Conservation (phyloP, 2,888 invertebrate genomes). For the Cephonodes hylas region DNA sequence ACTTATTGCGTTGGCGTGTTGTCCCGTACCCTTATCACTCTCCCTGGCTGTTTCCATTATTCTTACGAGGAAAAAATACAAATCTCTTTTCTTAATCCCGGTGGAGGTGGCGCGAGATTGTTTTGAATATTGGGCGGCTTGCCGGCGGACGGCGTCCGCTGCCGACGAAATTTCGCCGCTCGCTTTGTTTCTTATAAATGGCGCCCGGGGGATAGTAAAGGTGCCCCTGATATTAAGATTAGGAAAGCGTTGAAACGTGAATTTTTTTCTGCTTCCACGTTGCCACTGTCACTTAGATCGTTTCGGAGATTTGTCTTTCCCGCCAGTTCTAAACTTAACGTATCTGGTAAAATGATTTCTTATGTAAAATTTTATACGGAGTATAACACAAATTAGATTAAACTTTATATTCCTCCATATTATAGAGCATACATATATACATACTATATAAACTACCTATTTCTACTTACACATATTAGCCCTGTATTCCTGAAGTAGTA, state of each 20-base stretch:
- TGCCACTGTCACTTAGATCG: constrained; percentile 5
- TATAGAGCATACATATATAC: no score
- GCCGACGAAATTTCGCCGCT: constrained; percentile 36
- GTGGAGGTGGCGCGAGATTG: constrained; percentile 41
- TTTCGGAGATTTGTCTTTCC: not conserved
- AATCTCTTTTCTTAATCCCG: constrained; percentile 53
- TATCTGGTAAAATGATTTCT: no score
- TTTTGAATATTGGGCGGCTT: constrained; percentile 52
- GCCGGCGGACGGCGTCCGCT: constrained; percentile 23
- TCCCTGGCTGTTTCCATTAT: constrained; percentile 42
- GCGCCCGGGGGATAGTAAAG: constrained; percentile 33
- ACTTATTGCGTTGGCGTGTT: constrained; percentile 34
- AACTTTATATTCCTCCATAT: no score
- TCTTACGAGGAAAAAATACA: constrained; percentile 48
- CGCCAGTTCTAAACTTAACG: not conserved
- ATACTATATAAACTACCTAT: no score
- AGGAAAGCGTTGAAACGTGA: constrained; percentile 31
- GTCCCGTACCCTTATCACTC: constrained; percentile 37
- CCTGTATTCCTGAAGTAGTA: no score
- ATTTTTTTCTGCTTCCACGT: constrained; percentile 15
- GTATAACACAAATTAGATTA: no score
- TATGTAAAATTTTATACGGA: no score
- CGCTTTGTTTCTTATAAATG: constrained; percentile 43
- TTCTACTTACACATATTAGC: no score
- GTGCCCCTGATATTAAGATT: constrained; percentile 38